Conservation (phyloP, 1,140 invertebrate genomes). For the Mamestra configurata region DNA sequence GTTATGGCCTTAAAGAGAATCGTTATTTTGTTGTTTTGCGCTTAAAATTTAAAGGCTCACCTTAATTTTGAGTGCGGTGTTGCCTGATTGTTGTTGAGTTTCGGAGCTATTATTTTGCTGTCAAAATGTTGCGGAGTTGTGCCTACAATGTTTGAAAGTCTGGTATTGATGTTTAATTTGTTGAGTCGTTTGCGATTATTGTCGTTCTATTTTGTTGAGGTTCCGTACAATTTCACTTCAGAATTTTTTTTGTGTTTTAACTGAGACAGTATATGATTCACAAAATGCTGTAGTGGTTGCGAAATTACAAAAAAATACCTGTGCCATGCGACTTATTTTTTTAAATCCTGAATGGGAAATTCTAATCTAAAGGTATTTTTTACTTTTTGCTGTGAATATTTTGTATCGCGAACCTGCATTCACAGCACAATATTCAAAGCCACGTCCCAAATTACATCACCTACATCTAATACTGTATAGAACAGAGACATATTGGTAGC, state of each 20-base stretch:
- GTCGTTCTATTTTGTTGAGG: not conserved
- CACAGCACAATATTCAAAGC: not conserved
- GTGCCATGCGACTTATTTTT: too few species aligned
- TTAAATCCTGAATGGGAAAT: too few species aligned
- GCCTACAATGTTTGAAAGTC: not conserved
- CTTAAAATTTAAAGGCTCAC: constrained; percentile 22
- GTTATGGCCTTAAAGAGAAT: not conserved
- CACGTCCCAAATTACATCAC: constrained; percentile 27
- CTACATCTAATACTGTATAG: not conserved
- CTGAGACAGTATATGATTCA: not conserved
- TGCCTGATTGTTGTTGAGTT: constrained; percentile 14
- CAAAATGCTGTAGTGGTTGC: not conserved
- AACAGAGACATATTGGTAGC: constrained; percentile 11
- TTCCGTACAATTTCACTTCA: too few species aligned
- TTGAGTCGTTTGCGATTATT: not conserved
- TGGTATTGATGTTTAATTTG: constrained; percentile 35
- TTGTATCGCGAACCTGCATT: not conserved
- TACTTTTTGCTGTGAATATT: not conserved
- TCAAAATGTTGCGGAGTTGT: constrained; percentile 5
- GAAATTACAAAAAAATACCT: not conserved
- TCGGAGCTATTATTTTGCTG: constrained; percentile 20
- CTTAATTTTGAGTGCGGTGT: constrained; percentile 16
- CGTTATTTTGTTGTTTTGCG: constrained; percentile 23
- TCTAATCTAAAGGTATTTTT: too few species aligned
- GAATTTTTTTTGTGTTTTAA: not conserved